Evolutionary conservation across 2,888 invertebrate species (phyloP), one percentile per base, ranked within the genome.

Genomic region (Spisula solida): DNA sequence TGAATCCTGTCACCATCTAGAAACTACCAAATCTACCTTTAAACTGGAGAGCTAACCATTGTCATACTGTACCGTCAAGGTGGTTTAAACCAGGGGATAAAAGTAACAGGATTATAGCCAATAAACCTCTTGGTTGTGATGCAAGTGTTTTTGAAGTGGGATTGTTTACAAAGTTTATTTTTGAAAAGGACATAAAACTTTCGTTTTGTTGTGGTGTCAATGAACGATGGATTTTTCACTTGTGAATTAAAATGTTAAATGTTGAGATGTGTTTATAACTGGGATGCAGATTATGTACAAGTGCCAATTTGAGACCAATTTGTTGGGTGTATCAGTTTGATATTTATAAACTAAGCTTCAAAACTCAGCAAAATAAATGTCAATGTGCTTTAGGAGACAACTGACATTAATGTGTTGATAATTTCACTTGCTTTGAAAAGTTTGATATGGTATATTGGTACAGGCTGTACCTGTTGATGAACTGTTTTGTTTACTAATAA

Each of bases 291-390:
- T 25, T 75, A 25, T 75, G 75, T 31, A 25, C 25, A 10, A 8
- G 60, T 25, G 25, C 60, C 60, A 25, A 25, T 66, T 10, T 16
- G 0, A 75, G 75, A 16, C 25, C 4, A 31, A 34, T 31, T 16
- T 34, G 16, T 18, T 75, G 31, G 4, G 75, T 16, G 31, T n/a
- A 10, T 31, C 5, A 31, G 16, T 31, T 75, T 75, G 75, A 14
- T 75, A 75, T 75, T 31, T 75, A 25, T 18, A 31, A 75, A 75
- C 31, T 75, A 1, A 41, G 75, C 75, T 25, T 1, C n/a, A 34
- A 75, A 75, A 14, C 14, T 34, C 25, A 18, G 75, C 75, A 25
- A 34, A 75, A 25, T 34, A 75, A 75, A 75, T 75, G 75, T 75
- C 75, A 75, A 14, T 34, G 34, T 75, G 34, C 5, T 70, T 75